Evolutionary conservation across 2,797 vertebrate species (phyloP).

Genomic region (Cirrhinus molitorella): DNA sequence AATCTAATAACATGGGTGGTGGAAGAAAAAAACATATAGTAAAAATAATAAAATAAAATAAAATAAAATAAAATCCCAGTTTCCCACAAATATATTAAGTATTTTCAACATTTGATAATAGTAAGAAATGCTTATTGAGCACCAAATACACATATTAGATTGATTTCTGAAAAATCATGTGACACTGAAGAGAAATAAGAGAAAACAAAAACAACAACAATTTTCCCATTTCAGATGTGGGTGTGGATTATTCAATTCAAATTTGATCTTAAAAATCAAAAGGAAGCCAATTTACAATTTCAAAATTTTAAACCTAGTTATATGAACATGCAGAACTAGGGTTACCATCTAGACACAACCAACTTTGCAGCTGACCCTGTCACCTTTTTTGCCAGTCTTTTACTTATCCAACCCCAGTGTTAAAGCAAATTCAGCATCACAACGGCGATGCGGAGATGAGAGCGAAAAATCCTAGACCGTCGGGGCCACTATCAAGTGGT

Average conservation of each 20-base stretch:
- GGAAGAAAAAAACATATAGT: no score
- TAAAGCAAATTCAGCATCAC: conserved; percentile 54
- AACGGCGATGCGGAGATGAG: conserved; percentile 36
- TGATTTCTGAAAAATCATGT: not conserved
- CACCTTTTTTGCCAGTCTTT: conserved; percentile 43
- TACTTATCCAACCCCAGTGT: conserved; percentile 32
- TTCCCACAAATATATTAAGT: not conserved
- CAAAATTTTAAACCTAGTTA: not conserved
- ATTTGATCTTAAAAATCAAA: not conserved
- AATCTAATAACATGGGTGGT: no score
- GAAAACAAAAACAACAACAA: no score
- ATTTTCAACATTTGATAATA: not conserved
- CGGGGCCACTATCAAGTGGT: conserved; percentile 65
- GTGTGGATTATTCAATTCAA: no score
- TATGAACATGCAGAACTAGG: not conserved
- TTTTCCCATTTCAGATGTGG: no score
- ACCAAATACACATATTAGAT: not conserved
- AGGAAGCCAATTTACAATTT: no score
- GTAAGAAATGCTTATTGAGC: not conserved
- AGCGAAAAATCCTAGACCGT: conserved; percentile 46
- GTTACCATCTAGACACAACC: not conserved
- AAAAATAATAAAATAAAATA: no score
- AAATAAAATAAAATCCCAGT: no score
- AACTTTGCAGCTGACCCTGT: not conserved
- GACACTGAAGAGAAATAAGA: not conserved